Evolutionary conservation across 2,888 invertebrate genomes (phyloP).

Genomic region (Leptinotarsa juncta): DNA sequence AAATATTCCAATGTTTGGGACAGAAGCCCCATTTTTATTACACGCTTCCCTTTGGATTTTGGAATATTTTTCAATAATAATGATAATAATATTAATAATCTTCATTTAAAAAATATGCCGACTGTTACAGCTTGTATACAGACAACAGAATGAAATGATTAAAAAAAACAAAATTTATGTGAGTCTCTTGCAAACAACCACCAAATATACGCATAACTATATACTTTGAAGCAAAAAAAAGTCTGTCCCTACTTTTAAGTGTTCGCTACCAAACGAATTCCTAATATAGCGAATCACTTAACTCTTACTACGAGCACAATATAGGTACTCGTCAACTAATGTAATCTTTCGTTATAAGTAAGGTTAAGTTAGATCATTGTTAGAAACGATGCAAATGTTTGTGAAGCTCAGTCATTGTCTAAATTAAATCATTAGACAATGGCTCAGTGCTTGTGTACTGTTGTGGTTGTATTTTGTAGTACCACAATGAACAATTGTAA

Average conservation of each 20-base stretch:
- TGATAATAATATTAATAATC: no score
- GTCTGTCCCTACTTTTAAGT: neutral
- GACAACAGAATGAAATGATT: no score
- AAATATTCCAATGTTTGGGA: no score
- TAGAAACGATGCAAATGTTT: neutral
- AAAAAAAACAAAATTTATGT: no score
- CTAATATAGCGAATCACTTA: neutral
- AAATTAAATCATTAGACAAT: neutral
- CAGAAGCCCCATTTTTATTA: neutral
- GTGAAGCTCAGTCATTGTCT: neutral
- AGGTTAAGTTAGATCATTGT: no score
- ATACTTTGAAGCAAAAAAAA: neutral
- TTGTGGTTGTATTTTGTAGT: neutral
- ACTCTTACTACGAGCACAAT: neutral
- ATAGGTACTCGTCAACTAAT: neutral
- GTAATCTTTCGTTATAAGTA: no score
- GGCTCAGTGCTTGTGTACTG: neutral
- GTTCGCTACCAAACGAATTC: neutral
- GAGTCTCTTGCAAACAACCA: no score
- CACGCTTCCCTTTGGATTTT: neutral
- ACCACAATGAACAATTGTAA: neutral
- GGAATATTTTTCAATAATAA: neutral
- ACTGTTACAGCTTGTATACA: no score
- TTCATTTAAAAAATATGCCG: no score
- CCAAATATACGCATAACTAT: no score